Conservation (phyloP, 2,113 vertebrate genomes). For the Diadophis punctatus region DNA sequence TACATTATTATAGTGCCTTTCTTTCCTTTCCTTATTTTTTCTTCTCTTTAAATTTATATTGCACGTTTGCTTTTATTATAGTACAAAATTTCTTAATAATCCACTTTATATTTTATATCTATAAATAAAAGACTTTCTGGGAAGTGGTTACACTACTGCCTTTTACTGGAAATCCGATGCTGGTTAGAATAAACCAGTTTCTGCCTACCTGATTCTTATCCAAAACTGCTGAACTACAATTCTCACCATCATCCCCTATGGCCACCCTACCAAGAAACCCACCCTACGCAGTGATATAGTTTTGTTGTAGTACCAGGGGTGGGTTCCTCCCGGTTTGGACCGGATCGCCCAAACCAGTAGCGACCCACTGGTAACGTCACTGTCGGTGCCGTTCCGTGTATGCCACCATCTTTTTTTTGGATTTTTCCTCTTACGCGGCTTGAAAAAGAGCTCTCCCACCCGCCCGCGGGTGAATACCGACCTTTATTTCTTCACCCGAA, state of each 20-base stretch:
- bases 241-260: background rate
- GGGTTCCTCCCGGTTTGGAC: too few species aligned
- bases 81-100: background rate
- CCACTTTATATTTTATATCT: background rate
- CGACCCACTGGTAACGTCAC: too few species aligned
- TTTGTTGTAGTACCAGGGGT: too few species aligned
- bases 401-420: too few species aligned
- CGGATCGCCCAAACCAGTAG: too few species aligned
- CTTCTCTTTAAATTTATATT: background rate
- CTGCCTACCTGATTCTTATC: background rate
- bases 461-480: too few species aligned
- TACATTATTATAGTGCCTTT: background rate
- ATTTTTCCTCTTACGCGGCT: too few species aligned
- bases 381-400: too few species aligned
- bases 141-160: background rate
- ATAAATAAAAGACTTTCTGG: background rate
- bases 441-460: too few species aligned
- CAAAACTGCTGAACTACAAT: background rate
- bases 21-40: background rate
- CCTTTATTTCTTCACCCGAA: too few species aligned
- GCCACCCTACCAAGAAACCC: background rate
- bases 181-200: background rate
- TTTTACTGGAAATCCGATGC: background rate
- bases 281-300: too few species aligned
- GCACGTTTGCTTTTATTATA: background rate